These are phyloP conservation scores for Platanista minor DNA, from an alignment of 2,113 vertebrate species.

Conservation along the genomic window DNA sequence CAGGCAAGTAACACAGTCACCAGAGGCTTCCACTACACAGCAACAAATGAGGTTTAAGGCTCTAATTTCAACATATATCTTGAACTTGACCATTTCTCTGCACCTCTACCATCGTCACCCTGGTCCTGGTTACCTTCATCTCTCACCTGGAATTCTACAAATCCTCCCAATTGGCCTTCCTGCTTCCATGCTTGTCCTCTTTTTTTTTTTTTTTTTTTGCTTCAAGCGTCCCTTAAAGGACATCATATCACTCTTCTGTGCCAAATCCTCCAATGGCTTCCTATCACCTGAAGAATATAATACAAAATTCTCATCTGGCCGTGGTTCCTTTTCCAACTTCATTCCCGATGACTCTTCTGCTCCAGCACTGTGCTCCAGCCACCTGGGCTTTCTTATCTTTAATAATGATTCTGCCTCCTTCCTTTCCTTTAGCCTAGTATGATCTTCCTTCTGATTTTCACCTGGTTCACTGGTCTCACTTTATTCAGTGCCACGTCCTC, in stretches of 20 bases:
- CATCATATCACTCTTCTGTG: background rate
- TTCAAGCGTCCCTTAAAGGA: background rate
- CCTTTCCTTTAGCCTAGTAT: background rate
- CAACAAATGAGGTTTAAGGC: background rate
- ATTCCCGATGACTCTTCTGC: accelerated
- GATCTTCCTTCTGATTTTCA: background rate
- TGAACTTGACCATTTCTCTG: background rate
- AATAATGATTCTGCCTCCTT: background rate
- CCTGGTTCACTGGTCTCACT: background rate
- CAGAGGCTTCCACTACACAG: background rate
- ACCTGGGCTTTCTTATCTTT: background rate
- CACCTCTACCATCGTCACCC: background rate
- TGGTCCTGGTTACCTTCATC: background rate
- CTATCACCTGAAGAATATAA: background rate
- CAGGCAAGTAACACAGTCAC: background rate
- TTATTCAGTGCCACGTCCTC: background rate
- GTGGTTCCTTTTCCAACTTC: background rate
- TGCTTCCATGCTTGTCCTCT: background rate
- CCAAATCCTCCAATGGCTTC: background rate
- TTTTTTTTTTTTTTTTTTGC: background rate
- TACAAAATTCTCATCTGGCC: background rate
- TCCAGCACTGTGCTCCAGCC: background rate
- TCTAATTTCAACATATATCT: background rate
- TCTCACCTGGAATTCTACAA: background rate
- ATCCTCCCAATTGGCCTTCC: background rate